These are phyloP conservation scores for Magallana angulata DNA, from an alignment of 1,140 invertebrate species.

Conservation along the genomic window DNA sequence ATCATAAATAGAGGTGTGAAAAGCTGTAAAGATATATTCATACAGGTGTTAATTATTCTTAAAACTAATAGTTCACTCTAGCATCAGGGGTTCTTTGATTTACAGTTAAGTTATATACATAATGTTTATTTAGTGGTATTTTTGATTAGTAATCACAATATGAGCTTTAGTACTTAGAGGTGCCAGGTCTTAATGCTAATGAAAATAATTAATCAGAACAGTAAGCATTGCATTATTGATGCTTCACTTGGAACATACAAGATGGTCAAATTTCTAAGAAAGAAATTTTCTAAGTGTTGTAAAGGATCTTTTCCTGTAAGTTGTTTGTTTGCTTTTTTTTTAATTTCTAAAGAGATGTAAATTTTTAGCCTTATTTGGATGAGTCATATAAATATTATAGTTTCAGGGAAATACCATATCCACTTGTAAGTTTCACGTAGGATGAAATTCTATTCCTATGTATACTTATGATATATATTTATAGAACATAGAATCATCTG, in stretches of 20 bases:
- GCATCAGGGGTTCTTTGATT: background rate
- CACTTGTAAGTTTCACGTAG: background rate
- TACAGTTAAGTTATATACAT: background rate
- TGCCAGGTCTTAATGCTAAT: too few relatives aligned
- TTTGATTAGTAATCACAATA: background rate
- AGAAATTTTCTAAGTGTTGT: background rate
- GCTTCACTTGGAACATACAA: background rate
- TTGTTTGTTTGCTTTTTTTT: background rate
- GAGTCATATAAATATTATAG: background rate
- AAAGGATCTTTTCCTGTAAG: background rate
- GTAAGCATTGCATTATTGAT: too few relatives aligned
- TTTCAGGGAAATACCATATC: background rate
- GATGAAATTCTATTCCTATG: background rate
- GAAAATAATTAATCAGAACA: too few relatives aligned
- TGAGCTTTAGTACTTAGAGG: background rate
- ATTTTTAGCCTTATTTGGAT: background rate
- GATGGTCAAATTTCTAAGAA: background rate
- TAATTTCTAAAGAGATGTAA: background rate
- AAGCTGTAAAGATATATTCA: background rate
- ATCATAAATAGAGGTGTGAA: background rate
- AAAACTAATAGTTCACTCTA: slow-evolving; percentile 16
- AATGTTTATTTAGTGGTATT: background rate
- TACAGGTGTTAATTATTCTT: slow-evolving; percentile 18
- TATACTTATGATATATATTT: background rate
- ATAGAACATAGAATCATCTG: background rate